Percentiles rank a stretch among this genome's conserved stretches.
Conservation (phyloP, 2,888 invertebrate species). For the Caenorhabditis uteleia region DNA sequence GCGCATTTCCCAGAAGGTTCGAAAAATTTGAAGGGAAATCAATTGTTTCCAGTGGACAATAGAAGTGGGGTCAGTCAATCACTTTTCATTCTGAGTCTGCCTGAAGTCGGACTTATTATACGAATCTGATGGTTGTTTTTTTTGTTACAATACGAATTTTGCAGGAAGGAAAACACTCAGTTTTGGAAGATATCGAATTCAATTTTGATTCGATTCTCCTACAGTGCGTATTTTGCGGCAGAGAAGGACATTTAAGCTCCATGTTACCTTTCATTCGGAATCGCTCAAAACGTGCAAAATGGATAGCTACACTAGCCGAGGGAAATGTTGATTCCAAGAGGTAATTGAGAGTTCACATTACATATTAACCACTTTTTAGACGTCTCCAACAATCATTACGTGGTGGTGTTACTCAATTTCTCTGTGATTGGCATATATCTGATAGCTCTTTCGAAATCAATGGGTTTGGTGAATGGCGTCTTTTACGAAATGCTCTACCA, state of each 20-base stretch:
- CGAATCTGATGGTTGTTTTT: constrained; percentile 2
- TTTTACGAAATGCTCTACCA: constrained; percentile 43
- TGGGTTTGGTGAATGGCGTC: constrained; percentile 48
- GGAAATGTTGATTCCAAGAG: constrained; percentile 18
- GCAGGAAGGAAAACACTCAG: constrained; percentile 37
- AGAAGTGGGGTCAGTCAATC: constrained; percentile 3
- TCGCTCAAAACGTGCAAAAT: constrained; percentile 23
- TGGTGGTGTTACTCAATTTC: constrained; percentile 44
- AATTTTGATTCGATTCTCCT: constrained; percentile 43
- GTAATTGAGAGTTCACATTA: constrained; percentile 2
- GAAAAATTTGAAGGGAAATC: constrained; percentile 34
- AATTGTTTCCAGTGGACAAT: constrained; percentile 30
- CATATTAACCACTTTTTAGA: constrained; percentile 9
- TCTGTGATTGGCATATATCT: constrained; percentile 45
- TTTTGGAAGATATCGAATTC: constrained; percentile 40
- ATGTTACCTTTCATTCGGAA: constrained; percentile 48
- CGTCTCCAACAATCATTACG: constrained; percentile 10
- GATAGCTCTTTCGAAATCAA: constrained; percentile 49
- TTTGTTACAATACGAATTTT: not conserved
- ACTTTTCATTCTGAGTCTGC: constrained; percentile 9
- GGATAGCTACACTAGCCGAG: constrained; percentile 25
- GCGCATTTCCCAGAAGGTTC: constrained; percentile 42
- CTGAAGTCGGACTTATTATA: constrained; percentile 16
- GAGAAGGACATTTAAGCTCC: constrained; percentile 15
- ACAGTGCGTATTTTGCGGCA: constrained; percentile 41